Base-by-base conservation (phyloP, 2,113 vertebrate species). In the Uria lomvia region DNA sequence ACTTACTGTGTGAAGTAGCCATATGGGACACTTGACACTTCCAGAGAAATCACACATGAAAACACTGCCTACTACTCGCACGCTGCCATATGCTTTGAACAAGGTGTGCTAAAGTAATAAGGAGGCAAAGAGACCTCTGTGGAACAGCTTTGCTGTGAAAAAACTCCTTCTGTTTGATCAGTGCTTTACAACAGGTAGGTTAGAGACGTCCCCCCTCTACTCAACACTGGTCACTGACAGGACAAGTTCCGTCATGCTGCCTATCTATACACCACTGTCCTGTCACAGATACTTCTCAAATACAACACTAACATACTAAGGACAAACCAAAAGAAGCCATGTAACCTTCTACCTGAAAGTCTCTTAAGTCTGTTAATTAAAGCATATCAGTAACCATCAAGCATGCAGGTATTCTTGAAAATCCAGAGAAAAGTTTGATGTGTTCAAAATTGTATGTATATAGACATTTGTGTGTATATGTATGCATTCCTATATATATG, bases 201-300 rank as follows among this genome's bases (percentile, higher is more conserved):
- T 88, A 60, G 24, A 77, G 32, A 58, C 12, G 10, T 62, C 19
- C 16, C 5, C 7, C 27, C 65, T 17, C 50, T n/a, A 45, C 26
- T 45, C 26, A 71, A 63, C 12, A 55, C 11, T 24, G 29, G 29
- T 32, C 50, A 67, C 32, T 11, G 3, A 65, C 16, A 70, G 17
- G 23, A 62, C 5, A 83, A 59, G 9, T 23, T 65, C 47, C 30
- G 85, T 53, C 45, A 15, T 7, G 11, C 9, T 88, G 70, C 36
- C 30, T 52, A 19, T 18, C 47, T 22, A 32, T 22, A 17, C 0
- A 2, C 6, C 36, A 45, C n/a, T 1, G 0, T 24, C 34, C 74
- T 40, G 62, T 50, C 53, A 86, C 12, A 73, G 20, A 66, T 3
- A 11, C 15, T 58, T 65, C 58, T 65, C 50, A 90, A 79, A 81